These are phyloP conservation scores for Zaprionus inermis DNA, from an alignment of 1,140 invertebrate genomes.

Conservation along the genomic window DNA sequence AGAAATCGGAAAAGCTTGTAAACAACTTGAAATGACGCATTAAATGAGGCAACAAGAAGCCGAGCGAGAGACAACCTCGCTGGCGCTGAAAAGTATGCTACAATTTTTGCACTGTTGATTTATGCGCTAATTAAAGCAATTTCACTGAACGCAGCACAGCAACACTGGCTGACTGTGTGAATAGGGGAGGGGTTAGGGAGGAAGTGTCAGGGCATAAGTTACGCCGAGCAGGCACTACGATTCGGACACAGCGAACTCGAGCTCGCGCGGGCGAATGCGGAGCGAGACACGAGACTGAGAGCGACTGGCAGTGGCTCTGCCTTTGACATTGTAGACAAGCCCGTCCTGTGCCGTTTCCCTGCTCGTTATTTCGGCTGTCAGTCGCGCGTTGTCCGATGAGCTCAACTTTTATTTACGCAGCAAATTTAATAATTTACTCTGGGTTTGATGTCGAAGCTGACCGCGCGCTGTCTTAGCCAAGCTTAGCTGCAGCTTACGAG, in stretches of 20 bases:
- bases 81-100: slow-evolving; percentile 59
- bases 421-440: slow-evolving; percentile 79
- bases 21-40: slow-evolving; percentile 77
- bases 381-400: slow-evolving; percentile 23
- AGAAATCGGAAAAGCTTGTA: slow-evolving; percentile 62
- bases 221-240: neutral
- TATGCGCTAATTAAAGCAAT: slow-evolving; percentile 81
- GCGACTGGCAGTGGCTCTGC: slow-evolving; percentile 30
- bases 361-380: slow-evolving; percentile 54
- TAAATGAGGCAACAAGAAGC: slow-evolving; percentile 65
- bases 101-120: slow-evolving; percentile 80
- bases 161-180: neutral
- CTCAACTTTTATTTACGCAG: slow-evolving; percentile 76
- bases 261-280: neutral
- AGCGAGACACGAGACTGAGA: neutral
- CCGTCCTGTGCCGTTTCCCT: slow-evolving; percentile 50
- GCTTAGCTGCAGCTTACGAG: neutral
- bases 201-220: neutral
- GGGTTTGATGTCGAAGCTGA: slow-evolving; percentile 19
- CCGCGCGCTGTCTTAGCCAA: neutral
- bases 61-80: neutral
- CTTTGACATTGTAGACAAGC: slow-evolving; percentile 76
- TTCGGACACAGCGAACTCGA: neutral
- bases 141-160: slow-evolving; percentile 59
- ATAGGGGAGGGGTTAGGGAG: slow-evolving; percentile 10